Evolutionary conservation across 2,888 invertebrate species (phyloP), one percentile per base, ranked within the genome.

Genomic region (Synergus japonicus): DNA sequence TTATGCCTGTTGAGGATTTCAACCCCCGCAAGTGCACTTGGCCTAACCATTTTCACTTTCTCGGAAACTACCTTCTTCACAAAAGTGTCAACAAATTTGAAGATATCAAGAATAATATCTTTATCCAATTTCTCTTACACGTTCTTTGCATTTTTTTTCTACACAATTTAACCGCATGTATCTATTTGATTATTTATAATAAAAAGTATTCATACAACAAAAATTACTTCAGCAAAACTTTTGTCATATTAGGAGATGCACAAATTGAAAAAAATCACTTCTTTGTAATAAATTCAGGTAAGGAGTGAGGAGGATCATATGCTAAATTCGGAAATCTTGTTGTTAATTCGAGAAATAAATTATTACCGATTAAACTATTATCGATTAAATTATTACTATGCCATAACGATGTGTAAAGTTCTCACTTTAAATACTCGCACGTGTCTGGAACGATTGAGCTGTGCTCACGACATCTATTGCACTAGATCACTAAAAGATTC

Each of bases 11-110:
- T 77, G 15, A 81, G 82, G 77, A 83, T 81, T 41, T 83, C 82
- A 18, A 82, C 58, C 73, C 81, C 87, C 93, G 93, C 92, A 92
- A 93, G 92, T 92, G 85, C 86, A 63, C 85, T 89, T 29, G 87
- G 88, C 83, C 86, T 87, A 43, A 90, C 89, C 90, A 89, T 89
- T 77, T 82, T 86, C 80, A 64, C 60, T 79, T 76, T 22, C 44
- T 73, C 54, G 8, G 9, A 29, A 73, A 73, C 49, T 37, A 41
- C 4, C 37, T 58, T 54, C n/a, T n/a, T 54, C 29, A 29, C 29
- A 15, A 29, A 54, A 15, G n/a, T n/a, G 5, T 73, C 49, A 69
- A 13, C 12, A 69, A 49, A 44, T 15, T n/a, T 8, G 12, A 13
- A 7, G 29, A 22, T 37, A 15, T 41, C 60, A 37, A 4, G n/a